Conservation (phyloP, 1,140 invertebrate species). For the Bombus terrestris region DNA sequence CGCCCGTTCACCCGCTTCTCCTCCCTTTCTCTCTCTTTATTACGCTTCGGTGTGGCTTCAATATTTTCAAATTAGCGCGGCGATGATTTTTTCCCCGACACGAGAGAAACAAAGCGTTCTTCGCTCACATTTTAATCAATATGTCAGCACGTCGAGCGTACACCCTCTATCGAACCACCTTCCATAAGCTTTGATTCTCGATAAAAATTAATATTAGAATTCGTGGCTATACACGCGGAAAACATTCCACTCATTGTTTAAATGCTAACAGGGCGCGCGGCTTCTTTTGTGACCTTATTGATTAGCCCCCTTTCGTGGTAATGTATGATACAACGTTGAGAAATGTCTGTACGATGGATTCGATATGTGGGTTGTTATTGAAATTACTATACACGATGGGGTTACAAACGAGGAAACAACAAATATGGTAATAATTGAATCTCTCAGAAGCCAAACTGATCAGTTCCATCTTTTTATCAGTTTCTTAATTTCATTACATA, state of each 20-base stretch:
- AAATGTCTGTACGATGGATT: too few species aligned
- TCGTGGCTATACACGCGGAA: constrained; percentile 49
- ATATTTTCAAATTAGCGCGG: constrained; percentile 81
- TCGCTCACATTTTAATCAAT: constrained; percentile 81
- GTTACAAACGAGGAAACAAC: too few species aligned
- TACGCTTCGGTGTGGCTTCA: constrained; percentile 60
- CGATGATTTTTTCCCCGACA: constrained; percentile 72
- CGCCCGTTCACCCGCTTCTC: not conserved
- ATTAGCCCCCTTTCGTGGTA: too few species aligned
- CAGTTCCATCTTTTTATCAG: too few species aligned
- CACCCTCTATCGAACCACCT: constrained; percentile 40
- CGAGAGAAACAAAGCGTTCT: constrained; percentile 77
- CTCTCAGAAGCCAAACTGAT: too few species aligned
- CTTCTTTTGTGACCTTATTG: too few species aligned
- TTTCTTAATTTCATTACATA: too few species aligned
- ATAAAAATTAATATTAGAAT: constrained; percentile 82
- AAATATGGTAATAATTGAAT: too few species aligned
- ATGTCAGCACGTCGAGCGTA: constrained; percentile 48
- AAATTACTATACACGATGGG: too few species aligned
- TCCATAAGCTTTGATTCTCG: constrained; percentile 70
- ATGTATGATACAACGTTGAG: not conserved
- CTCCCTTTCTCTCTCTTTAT: constrained; percentile 5
- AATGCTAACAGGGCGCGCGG: not conserved
- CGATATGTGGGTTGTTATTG: too few species aligned
- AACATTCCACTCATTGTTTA: not conserved